Base-by-base conservation (phyloP, 1,140 invertebrate genomes). In the Pentalonia nigronervosa region DNA sequence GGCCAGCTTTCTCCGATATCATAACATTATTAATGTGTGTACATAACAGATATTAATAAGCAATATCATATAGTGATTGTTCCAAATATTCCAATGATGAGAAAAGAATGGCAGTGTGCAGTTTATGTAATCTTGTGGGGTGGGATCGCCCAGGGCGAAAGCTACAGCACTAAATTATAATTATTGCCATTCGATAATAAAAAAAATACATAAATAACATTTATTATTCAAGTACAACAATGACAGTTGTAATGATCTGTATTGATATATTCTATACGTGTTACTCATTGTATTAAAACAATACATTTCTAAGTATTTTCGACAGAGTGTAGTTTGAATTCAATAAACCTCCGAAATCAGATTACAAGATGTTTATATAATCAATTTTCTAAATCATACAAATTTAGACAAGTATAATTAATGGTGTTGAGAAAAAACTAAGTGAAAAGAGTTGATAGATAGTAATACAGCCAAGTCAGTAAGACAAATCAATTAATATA, bases 21-120 rank as follows among this genome's bases (percentile, higher is more conserved):
- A 56, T 30, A 17, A 2, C 7, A 14, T 56, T 56, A 89, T 36
- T 25, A n/a, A 48, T n/a, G 1, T 36, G 8, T 41, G 6, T 11
- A 17, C 88, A 34, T 41, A 14, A 53, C 56, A 86, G 25, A 86
- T 36, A 25, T 56, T 89, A 45, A 23, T 88, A 87, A 34, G 47
- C 45, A 87, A 87, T 34, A 88, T 20, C 17, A 88, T 88, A 53
- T 21, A 53, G 50, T 50, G 30, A 88, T 88, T 88, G 48, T 89
- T 89, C 36, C 34, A 41, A 89, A 17, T 88, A 34, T 89, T 89
- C 53, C 34, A 25, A 56, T 25, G 34, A 89, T 56, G 50, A 56
- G 14, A 36, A 30, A n/a, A n/a, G 47, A 89, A 89, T 36, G 50
- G 50, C 34, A n/a, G 9, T 60, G 20, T n/a, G n/a, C 60, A n/a